Evolutionary conservation across 2,888 invertebrate genomes (phyloP).

Genomic region (Eudemis profundana): DNA sequence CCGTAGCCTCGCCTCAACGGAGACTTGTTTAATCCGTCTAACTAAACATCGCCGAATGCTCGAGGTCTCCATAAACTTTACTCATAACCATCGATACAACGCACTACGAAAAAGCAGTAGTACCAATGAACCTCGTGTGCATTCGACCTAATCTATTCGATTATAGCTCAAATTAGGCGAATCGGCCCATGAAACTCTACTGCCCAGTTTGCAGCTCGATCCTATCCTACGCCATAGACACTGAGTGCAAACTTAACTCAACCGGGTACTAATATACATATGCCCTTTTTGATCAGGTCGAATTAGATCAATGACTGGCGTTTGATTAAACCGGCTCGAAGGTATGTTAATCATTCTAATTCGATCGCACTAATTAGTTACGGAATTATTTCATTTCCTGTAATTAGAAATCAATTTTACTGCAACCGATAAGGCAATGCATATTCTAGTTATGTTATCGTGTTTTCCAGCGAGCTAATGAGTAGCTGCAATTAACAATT

Average conservation of each 20-base stretch:
- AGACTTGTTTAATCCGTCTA: too few relatives aligned
- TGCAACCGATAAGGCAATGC: slow-evolving; percentile 43
- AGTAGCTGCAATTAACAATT: slow-evolving; percentile 23
- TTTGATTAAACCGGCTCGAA: slow-evolving; percentile 58
- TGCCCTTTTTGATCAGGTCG: neutral
- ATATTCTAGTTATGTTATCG: slow-evolving; percentile 41
- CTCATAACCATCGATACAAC: neutral
- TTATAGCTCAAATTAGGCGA: neutral
- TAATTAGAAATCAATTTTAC: slow-evolving; percentile 59
- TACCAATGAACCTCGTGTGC: neutral
- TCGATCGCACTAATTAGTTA: slow-evolving; percentile 61
- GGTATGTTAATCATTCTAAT: slow-evolving; percentile 57
- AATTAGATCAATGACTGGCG: slow-evolving; percentile 56
- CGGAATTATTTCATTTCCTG: slow-evolving; percentile 62
- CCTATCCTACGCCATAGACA: neutral
- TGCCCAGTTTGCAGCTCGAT: neutral
- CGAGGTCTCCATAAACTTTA: too few relatives aligned
- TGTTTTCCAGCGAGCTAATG: slow-evolving; percentile 27
- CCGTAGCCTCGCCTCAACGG: too few relatives aligned
- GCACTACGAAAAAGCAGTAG: neutral
- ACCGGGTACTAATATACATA: neutral
- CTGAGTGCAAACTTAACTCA: neutral
- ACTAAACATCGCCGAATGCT: neutral
- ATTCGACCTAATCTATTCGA: neutral
- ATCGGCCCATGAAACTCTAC: neutral